These are phyloP conservation scores for Maconellicoccus hirsutus DNA, from an alignment of 1,140 invertebrate species.

Conservation along the genomic window DNA sequence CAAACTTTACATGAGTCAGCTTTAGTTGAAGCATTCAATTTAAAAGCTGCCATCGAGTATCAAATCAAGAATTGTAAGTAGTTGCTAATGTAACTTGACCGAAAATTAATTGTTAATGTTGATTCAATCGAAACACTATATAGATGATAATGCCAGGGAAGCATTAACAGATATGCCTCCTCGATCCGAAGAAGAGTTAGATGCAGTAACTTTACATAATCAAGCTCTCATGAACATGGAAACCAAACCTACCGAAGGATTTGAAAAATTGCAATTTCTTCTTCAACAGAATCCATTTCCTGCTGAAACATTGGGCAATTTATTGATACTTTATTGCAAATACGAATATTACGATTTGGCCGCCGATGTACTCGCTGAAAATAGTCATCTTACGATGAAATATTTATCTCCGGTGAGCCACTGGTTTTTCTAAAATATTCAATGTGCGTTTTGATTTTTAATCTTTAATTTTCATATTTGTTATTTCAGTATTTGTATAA, in stretches of 20 bases:
- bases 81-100: too few species aligned
- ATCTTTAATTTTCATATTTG: too few species aligned
- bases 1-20: constrained; percentile 91
- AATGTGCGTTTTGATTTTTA: too few species aligned
- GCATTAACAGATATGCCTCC: constrained; percentile 97
- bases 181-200: constrained; percentile 88
- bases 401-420: constrained; percentile 72
- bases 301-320: constrained; percentile 93
- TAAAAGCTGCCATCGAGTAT: constrained; percentile 97
- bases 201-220: constrained; percentile 96
- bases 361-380: constrained; percentile 95
- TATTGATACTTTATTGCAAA: constrained; percentile 89
- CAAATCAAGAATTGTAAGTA: constrained; percentile 84
- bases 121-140: too few species aligned
- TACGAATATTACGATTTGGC: constrained; percentile 96
- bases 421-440: too few species aligned
- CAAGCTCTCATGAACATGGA: constrained; percentile 94
- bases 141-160: constrained; percentile 79
- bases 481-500: constrained; percentile 66
- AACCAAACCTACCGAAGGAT: constrained; percentile 76
- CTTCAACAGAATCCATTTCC: constrained; percentile 93
- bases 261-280: constrained; percentile 94
- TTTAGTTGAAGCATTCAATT: constrained; percentile 94
- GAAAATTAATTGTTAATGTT: neutral
- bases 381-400: constrained; percentile 93